Evolutionary conservation across 2,888 invertebrate species (phyloP).

Genomic region (Ichneumoninae sp.): DNA sequence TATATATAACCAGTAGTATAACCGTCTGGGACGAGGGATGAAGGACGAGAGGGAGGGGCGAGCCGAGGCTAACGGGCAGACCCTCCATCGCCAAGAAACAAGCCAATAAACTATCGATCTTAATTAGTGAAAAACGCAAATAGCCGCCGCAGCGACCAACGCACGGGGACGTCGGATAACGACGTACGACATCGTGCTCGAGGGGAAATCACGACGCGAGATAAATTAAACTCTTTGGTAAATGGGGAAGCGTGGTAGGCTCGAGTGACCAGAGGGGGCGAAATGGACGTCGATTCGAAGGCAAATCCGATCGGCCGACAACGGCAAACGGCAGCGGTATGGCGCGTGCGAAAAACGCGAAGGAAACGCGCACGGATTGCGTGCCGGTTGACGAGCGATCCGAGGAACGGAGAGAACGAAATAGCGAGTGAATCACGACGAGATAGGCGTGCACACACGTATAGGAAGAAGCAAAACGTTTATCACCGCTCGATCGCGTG

Average conservation of each 20-base stretch:
- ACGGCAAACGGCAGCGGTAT: conserved; percentile 45
- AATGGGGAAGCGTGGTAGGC: conserved; percentile 30
- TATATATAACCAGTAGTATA: conserved; percentile 53
- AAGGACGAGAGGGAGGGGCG: background rate
- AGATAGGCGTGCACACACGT: conserved; percentile 13
- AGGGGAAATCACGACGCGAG: conserved; percentile 47
- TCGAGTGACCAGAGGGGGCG: conserved; percentile 35
- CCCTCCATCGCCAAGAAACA: conserved; percentile 42
- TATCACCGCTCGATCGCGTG: conserved; percentile 70
- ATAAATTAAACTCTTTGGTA: conserved; percentile 64
- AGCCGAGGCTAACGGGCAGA: conserved; percentile 15
- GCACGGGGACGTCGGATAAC: conserved; percentile 59
- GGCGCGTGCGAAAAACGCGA: conserved; percentile 63
- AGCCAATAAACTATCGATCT: conserved; percentile 68
- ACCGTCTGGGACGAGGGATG: conserved; percentile 13
- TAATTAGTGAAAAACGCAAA: conserved; percentile 68
- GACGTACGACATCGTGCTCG: conserved; percentile 51
- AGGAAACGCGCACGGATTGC: conserved; percentile 62
- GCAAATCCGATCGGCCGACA: conserved; percentile 60
- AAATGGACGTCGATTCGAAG: conserved; percentile 56
- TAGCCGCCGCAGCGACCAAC: conserved; percentile 22
- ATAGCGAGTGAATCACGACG: conserved; percentile 39
- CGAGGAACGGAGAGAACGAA: background rate
- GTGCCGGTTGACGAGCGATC: conserved; percentile 66
- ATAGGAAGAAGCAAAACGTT: conserved; percentile 65